Evolutionary conservation across 2,888 invertebrate species (phyloP).

Genomic region (Plebejus anna): DNA sequence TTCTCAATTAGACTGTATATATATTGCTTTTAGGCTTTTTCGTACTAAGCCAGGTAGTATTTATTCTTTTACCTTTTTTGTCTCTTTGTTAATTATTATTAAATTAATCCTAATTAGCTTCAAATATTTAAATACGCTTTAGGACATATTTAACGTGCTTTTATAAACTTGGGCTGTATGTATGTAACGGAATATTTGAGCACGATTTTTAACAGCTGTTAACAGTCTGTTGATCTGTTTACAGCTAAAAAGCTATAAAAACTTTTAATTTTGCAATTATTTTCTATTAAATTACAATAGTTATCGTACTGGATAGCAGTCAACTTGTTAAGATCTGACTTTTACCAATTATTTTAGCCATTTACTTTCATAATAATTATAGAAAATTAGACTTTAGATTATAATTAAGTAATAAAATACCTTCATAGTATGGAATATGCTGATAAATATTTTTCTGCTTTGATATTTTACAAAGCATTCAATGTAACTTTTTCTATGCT

Average conservation of each 20-base stretch:
- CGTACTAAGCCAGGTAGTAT: too few species aligned
- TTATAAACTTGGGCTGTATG: too few species aligned
- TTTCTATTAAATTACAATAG: not conserved
- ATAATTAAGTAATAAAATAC: not conserved
- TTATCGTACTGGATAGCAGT: not conserved
- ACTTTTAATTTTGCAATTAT: not conserved
- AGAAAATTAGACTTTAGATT: not conserved
- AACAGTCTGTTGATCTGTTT: not conserved
- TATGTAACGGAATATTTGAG: too few species aligned
- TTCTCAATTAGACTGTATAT: not conserved
- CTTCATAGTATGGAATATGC: not conserved
- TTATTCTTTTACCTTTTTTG: too few species aligned
- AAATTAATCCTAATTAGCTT: too few species aligned
- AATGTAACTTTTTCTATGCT: too few species aligned
- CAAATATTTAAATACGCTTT: too few species aligned
- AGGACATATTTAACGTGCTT: too few species aligned
- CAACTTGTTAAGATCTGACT: not conserved
- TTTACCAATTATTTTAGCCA: not conserved
- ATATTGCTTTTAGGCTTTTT: too few species aligned
- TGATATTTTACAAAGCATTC: too few species aligned
- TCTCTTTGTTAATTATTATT: too few species aligned
- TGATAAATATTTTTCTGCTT: too few species aligned
- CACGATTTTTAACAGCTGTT: not conserved
- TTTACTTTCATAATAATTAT: not conserved
- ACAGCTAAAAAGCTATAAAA: not conserved